Conservation (phyloP, 2,888 invertebrate species). For the Cheilosia scutellata region DNA sequence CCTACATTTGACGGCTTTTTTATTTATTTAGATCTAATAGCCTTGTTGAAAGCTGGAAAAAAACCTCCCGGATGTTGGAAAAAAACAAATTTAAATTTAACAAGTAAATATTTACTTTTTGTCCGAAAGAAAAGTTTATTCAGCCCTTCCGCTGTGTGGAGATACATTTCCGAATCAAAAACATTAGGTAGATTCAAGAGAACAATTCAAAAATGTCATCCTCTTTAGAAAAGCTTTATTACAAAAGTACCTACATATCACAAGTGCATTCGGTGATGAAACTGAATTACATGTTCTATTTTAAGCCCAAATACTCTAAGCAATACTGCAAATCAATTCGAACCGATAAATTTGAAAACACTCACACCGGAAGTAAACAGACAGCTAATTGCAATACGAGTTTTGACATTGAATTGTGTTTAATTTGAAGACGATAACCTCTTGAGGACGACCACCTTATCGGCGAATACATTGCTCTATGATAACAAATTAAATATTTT, state of each 20-base stretch:
- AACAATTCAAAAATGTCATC: too few relatives aligned
- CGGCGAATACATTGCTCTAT: background rate
- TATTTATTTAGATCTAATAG: background rate
- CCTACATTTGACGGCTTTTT: background rate
- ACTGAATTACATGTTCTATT: background rate
- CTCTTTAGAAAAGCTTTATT: too few relatives aligned
- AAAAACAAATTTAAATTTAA: too few relatives aligned
- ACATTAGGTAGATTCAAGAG: too few relatives aligned
- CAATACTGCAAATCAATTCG: background rate
- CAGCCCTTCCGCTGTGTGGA: too few relatives aligned
- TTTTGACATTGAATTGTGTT: constrained; percentile 6
- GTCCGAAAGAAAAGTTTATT: too few relatives aligned
- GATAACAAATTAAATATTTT: constrained; percentile 15
- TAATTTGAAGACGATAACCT: background rate
- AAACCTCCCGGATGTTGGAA: too few relatives aligned
- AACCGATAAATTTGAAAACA: background rate
- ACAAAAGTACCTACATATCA: too few relatives aligned
- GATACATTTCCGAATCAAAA: too few relatives aligned
- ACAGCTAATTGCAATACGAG: background rate
- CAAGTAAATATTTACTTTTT: too few relatives aligned
- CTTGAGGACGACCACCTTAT: constrained; percentile 12
- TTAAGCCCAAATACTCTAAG: background rate
- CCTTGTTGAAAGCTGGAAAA: background rate
- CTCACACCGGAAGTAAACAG: constrained; percentile 4
- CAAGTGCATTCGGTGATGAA: too few relatives aligned